A percentile compares a stretch with the other conserved stretches of the same genome.
These are phyloP conservation scores for Chloebia gouldiae DNA, from an alignment of 2,113 vertebrate species.

Conservation along the genomic window DNA sequence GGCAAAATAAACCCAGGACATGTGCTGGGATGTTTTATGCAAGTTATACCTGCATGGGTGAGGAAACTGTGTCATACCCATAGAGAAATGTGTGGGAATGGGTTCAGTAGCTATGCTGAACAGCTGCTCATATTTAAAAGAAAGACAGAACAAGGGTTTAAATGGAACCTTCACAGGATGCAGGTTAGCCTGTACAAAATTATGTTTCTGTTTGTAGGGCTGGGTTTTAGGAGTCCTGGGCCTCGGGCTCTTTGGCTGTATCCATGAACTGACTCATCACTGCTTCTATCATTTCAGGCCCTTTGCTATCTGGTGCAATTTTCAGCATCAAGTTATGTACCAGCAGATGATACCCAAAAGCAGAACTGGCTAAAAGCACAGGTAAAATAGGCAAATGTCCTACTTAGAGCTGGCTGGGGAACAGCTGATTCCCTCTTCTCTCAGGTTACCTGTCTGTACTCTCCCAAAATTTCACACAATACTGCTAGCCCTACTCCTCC, in stretches of 20 bases:
- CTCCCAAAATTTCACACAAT: not conserved
- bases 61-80: not conserved
- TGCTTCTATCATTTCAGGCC: not conserved
- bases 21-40: not conserved
- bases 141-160: not conserved
- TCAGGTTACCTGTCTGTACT: rapidly evolving
- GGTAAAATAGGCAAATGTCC: not conserved
- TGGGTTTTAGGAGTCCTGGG: not conserved
- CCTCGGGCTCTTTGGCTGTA: not conserved
- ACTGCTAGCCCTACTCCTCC: not conserved
- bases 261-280: not conserved
- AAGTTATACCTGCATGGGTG: not conserved
- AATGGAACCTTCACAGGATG: not conserved
- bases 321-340: not conserved
- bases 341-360: not conserved
- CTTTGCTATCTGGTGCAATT: not conserved
- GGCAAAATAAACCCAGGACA: not conserved
- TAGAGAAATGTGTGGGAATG: not conserved
- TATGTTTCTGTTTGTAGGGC: not conserved
- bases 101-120: not conserved
- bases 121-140: not conserved
- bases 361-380: not conserved
- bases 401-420: not conserved
- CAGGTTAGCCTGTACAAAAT: not conserved
- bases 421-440: not conserved